These are phyloP conservation scores for Ranitomeya imitator DNA, from an alignment of 2,113 vertebrate species.

Conservation along the genomic window DNA sequence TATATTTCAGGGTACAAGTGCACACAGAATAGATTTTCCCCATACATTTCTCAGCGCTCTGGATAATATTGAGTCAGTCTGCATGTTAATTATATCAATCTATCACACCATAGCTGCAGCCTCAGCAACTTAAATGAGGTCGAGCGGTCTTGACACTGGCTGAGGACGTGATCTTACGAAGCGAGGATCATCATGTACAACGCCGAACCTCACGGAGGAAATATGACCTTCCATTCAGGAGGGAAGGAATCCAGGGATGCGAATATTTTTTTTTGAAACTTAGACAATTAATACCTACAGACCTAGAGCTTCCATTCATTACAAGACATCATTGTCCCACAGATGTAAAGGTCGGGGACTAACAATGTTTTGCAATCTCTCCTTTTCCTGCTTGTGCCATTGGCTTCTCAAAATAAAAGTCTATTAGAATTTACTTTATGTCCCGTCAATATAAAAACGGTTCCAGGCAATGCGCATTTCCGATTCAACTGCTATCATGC, in stretches of 20 bases:
- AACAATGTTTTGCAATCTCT: not conserved
- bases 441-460: not conserved
- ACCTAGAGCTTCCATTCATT: not conserved
- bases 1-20: slow-evolving; percentile 16
- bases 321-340: not conserved
- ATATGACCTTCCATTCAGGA: not conserved
- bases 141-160: slow-evolving; percentile 8
- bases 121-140: slow-evolving; percentile 47
- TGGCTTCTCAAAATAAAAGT: not conserved
- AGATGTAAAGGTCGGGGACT: not conserved
- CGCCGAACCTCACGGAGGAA: not conserved
- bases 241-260: not conserved
- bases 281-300: not conserved
- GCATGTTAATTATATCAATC: slow-evolving; percentile 47
- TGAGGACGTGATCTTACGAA: slow-evolving; percentile 12
- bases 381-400: not conserved
- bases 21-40: slow-evolving; percentile 2
- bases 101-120: slow-evolving; percentile 42
- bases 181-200: not conserved
- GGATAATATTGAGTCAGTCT: slow-evolving; percentile 32
- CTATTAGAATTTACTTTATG: not conserved
- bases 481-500: not conserved
- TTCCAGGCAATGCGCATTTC: not conserved
- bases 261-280: not conserved
- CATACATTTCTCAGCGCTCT: not conserved